phyloP scores from a whole-genome alignment of 2,797 vertebrate species.

The Poecilia velifera region DNA sequence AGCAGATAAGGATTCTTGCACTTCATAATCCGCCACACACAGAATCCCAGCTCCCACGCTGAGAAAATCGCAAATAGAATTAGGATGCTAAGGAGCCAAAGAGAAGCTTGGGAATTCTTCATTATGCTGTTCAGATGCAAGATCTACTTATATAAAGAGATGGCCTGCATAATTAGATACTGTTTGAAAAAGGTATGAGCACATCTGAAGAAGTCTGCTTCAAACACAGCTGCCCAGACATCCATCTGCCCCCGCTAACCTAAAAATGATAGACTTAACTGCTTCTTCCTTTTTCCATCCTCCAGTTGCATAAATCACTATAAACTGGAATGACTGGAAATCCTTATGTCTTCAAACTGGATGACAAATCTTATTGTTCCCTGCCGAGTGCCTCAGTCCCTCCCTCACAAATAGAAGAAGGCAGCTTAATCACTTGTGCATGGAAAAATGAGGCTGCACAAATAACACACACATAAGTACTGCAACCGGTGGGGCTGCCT shows the following conservation, averaged over 20 bases:
- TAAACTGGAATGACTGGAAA: constrained; percentile 23
- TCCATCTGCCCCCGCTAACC: constrained; percentile 16
- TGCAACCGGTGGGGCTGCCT: not conserved
- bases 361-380: not conserved
- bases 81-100: not conserved
- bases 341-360: constrained; percentile 4
- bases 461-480: constrained; percentile 1
- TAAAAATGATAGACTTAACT: constrained; percentile 34
- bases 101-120: not conserved
- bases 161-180: not conserved
- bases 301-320: constrained; percentile 22
- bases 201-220: not conserved
- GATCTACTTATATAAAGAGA: not conserved
- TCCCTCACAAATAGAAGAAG: not conserved
- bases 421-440: constrained; percentile 5
- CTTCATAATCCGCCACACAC: not conserved
- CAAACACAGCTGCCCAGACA: not conserved
- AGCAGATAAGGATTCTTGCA: not conserved
- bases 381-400: constrained; percentile 9
- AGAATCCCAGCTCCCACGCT: not conserved
- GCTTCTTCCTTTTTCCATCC: constrained; percentile 13
- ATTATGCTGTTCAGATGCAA: not conserved
- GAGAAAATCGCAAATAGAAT: not conserved
- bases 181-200: not conserved
- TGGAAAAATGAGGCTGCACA: constrained; percentile 1